Evolutionary conservation across 2,113 vertebrate species (phyloP).

Genomic region (Leuciscus idus): DNA sequence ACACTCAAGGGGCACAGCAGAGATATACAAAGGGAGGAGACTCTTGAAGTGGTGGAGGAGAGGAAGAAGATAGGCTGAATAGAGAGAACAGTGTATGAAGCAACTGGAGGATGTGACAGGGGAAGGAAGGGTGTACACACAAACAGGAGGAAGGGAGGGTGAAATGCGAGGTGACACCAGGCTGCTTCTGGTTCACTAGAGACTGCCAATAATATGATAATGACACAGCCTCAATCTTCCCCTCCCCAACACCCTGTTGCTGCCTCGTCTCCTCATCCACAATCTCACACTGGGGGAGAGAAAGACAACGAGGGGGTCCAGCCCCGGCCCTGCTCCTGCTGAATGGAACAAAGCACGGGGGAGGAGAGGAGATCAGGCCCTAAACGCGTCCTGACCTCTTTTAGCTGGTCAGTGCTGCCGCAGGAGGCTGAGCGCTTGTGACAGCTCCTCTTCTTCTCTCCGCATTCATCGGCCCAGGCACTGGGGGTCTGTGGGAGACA

Average conservation of each 20-base stretch:
- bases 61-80: conserved; percentile 41
- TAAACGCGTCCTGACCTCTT: conserved; percentile 84
- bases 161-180: conserved; percentile 48
- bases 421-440: conserved; percentile 97
- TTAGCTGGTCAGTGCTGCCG: conserved; percentile 97
- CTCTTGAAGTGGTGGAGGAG: not conserved
- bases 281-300: conserved; percentile 30
- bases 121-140: conserved; percentile 24
- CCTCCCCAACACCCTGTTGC: conserved; percentile 21
- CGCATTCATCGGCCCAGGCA: conserved; percentile 93
- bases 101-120: conserved; percentile 9
- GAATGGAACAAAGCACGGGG: conserved; percentile 47
- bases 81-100: conserved; percentile 45
- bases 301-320: conserved; percentile 30
- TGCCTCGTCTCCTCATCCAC: conserved; percentile 27
- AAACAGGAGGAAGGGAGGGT: conserved; percentile 34
- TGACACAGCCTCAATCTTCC: conserved; percentile 38
- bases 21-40: conserved; percentile 18
- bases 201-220: conserved; percentile 55
- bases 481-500: conserved; percentile 87
- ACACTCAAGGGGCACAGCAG: not conserved
- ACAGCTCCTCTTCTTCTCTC: conserved; percentile 86
- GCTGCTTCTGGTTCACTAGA: conserved; percentile 45
- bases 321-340: conserved; percentile 20
- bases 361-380: conserved; percentile 33